phyloP scores from a whole-genome alignment of 2,888 invertebrate species.

The Lithophane semibrunnea region DNA sequence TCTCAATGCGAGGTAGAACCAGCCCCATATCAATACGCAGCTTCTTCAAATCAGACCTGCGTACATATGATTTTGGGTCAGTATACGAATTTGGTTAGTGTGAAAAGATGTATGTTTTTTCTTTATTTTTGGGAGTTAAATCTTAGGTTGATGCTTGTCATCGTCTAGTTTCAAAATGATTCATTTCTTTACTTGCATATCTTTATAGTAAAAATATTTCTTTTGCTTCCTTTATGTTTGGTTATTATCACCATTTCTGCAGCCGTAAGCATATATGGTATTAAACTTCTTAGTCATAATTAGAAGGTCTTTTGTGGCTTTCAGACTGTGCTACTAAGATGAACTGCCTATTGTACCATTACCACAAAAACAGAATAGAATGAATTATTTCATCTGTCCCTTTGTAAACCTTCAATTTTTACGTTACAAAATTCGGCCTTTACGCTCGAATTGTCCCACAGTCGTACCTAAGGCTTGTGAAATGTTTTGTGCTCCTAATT shows the following conservation, averaged over 20 bases:
- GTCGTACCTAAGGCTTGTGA: conserved; percentile 38
- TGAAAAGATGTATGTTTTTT: neutral
- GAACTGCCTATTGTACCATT: neutral
- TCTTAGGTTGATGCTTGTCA: neutral
- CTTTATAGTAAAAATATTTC: neutral
- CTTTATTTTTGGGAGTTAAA: neutral
- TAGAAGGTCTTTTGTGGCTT: conserved; percentile 9
- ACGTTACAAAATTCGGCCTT: conserved; percentile 62
- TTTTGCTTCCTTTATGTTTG: neutral
- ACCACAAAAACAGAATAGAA: conserved; percentile 1
- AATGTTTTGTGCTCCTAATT: conserved; percentile 58
- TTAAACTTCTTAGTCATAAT: neutral
- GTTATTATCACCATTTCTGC: neutral
- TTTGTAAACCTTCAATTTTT: conserved; percentile 40
- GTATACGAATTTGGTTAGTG: neutral
- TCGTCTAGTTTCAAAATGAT: neutral
- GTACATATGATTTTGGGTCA: conserved; percentile 49
- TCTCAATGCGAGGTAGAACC: conserved; percentile 93
- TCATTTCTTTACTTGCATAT: neutral
- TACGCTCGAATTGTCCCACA: conserved; percentile 52
- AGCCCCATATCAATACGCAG: conserved; percentile 92
- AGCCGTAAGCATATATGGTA: neutral
- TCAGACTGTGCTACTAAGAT: neutral
- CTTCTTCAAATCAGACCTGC: conserved; percentile 91
- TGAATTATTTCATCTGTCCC: conserved; percentile 34